phyloP scores from a whole-genome alignment of 1,140 invertebrate genomes.

The Drosophila chauvacae region DNA sequence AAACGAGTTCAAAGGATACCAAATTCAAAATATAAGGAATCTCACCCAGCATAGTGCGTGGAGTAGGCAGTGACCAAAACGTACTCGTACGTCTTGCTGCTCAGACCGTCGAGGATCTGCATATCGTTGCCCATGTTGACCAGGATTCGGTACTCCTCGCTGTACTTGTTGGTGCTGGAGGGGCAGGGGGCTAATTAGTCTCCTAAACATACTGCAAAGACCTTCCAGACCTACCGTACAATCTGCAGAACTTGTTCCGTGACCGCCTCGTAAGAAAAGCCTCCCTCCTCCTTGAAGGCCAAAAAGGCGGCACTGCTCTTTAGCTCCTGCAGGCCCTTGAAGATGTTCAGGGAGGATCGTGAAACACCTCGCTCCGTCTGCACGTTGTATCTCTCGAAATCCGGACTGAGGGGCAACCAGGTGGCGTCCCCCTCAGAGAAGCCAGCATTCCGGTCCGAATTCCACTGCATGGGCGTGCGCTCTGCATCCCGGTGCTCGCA shows the following conservation, averaged over 20 bases:
- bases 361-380: conserved; percentile 80
- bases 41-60: conserved; percentile 58
- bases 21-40: neutral
- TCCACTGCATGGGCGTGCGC: conserved; percentile 90
- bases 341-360: conserved; percentile 73
- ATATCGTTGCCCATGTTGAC: conserved; percentile 72
- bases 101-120: conserved; percentile 47
- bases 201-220: fast-evolving
- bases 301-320: conserved; percentile 68
- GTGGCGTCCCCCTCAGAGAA: conserved; percentile 87
- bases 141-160: conserved; percentile 75
- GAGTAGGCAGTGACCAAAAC: conserved; percentile 67
- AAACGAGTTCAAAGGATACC: neutral
- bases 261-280: conserved; percentile 71
- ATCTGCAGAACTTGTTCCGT: conserved; percentile 75
- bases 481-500: conserved; percentile 86
- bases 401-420: conserved; percentile 88
- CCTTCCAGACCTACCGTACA: conserved; percentile 44
- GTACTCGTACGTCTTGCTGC: conserved; percentile 65
- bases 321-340: conserved; percentile 68
- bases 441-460: conserved; percentile 86
- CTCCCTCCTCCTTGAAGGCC: conserved; percentile 64
- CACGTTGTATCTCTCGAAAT: conserved; percentile 86
- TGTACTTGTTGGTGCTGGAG: conserved; percentile 50
- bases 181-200: neutral